Base-by-base conservation (phyloP, 2,888 invertebrate genomes). In the Drosophila conformis region DNA sequence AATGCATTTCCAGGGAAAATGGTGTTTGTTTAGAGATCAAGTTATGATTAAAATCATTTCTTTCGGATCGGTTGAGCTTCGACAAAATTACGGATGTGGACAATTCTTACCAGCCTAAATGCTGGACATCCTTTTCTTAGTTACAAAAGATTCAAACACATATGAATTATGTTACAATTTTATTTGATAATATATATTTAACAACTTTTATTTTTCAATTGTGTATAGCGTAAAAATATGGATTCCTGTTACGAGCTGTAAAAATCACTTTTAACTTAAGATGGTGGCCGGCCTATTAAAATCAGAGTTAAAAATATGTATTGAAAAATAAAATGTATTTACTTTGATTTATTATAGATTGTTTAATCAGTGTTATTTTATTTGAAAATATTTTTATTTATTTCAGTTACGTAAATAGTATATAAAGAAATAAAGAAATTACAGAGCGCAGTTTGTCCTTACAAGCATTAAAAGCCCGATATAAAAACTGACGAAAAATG, bases 401-500 rank as follows among this genome's bases (percentile, higher is more conserved):
- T 54, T 25, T 31, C 21, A 27, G 11, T 57, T 60, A 46, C 57
- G 57, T 48, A n/a, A 40, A 36, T 13, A 57, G 40, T 60, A 60
- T 65, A 72, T 79, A 76, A 69, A 62, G 75, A 67, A 60, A 53
- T 8, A 68, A 65, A 29, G 70, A 65, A 71, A 79, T 69, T 76
- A 72, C 62, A 83, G 67, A 87, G 74, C 33, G 46, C 49, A 40
- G 33, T 40, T 27, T 31, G 36, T 63, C 18, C 10, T 36, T 51
- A 42, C 10, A 46, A 46, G 11, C 8, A 11, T 54, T 42, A 38
- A 51, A 46, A 25, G 46, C 46, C 7, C 25, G 25, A 46, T 8
- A 46, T 25, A 53, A 36, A 42, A 58, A 59, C 46, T 4, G 46
- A 25, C 11, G 27, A 49, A 42, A 13, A 25, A 11, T 2, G 62